Base-by-base conservation (phyloP, 2,113 vertebrate species). In the Bambusicola thoracicus region DNA sequence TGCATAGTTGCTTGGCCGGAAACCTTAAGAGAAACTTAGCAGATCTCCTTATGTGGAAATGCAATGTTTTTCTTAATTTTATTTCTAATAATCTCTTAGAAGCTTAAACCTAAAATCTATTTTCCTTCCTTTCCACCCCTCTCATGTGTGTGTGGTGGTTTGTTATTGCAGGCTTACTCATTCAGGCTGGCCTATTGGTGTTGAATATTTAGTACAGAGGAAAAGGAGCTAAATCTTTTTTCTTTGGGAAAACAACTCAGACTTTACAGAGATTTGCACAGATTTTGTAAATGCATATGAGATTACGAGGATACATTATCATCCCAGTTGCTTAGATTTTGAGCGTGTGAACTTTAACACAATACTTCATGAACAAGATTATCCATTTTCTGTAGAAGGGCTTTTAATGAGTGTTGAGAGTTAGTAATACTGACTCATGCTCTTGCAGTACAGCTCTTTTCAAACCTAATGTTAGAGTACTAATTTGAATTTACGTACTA, bases 231-330 rank as follows among this genome's bases (percentile, higher is more conserved):
- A 59, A 67, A 55, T 85, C 53, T 58, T 68, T 89, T 89, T 84
- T 82, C 27, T 46, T 62, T 69, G 62, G 49, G 63, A 91, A 92
- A 87, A 87, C 44, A 90, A 73, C 51, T 49, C 67, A 1, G 24
- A 63, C 70, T 85, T 95, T 20, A 34, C 21, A 49, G 87, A 95
- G 75, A 92, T 89, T 82, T 89, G 40, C 78, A 69, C 3, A 79
- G 84, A 81, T 94, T 93, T 88, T 93, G 67, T 82, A 77, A 93
- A 90, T 90, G 77, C 20, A 1, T 67, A 3, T 58, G 68, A 91
- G 67, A 80, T 91, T 82, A 87, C 49, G 55, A 82, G 75, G 63
- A 69, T 83, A 25, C 79, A 32, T 73, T 74, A 40, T 73, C 53
- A 65, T 80, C 53, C 40, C 34, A 25, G 11, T 80, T 76, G 55